Percentiles rank a stretch among this genome's conserved stretches.
Conservation (phyloP, 2,888 invertebrate species). For the Lagria hirta region DNA sequence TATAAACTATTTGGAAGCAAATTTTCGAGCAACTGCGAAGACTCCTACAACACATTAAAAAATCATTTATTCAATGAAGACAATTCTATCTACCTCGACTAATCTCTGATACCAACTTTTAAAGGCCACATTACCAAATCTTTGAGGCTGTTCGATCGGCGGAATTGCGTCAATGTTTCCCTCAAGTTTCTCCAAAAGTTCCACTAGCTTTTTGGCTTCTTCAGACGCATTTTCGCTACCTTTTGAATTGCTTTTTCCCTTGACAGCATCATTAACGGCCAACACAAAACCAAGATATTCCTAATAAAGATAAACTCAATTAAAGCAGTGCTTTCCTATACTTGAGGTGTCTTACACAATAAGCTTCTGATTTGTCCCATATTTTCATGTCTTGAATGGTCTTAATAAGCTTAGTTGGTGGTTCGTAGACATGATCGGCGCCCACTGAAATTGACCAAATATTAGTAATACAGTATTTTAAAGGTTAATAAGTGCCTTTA, state of each 20-base stretch:
- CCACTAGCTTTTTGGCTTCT: constrained; percentile 62
- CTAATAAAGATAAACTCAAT: constrained; percentile 47
- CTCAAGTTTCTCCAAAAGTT: constrained; percentile 71
- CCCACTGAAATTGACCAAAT: too few species aligned
- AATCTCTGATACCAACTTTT: constrained; percentile 77
- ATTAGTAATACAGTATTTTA: too few species aligned
- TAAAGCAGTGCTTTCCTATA: not conserved
- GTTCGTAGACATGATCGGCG: constrained; percentile 63
- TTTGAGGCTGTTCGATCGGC: constrained; percentile 87
- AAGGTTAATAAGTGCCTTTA: too few species aligned
- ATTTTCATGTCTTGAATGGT: constrained; percentile 68
- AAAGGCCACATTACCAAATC: constrained; percentile 96
- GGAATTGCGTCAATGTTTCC: constrained; percentile 79
- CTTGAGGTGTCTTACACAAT: constrained; percentile 62
- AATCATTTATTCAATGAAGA: not conserved
- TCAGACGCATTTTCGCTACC: constrained; percentile 60
- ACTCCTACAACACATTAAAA: constrained; percentile 52
- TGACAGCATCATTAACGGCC: constrained; percentile 82
- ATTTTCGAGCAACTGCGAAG: constrained; percentile 64
- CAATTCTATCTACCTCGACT: constrained; percentile 47
- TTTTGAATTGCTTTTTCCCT: constrained; percentile 69
- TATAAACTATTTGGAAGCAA: constrained; percentile 66
- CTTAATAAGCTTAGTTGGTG: constrained; percentile 68
- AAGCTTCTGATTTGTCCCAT: constrained; percentile 87
- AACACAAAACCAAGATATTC: constrained; percentile 87